These are phyloP conservation scores for Penaeus vannamei DNA, from an alignment of 1,140 invertebrate species.

Conservation along the genomic window DNA sequence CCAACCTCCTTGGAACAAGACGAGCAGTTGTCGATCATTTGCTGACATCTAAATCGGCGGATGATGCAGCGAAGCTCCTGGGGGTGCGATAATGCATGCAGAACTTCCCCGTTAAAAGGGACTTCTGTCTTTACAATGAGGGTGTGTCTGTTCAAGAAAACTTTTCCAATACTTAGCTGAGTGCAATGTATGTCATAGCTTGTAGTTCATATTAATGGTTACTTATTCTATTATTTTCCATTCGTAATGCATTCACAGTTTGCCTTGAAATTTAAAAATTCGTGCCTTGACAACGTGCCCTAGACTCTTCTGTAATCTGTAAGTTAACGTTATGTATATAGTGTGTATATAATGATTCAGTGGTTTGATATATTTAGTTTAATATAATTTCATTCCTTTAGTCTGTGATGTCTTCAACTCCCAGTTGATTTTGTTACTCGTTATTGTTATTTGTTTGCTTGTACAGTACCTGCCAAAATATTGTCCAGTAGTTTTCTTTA, in stretches of 20 bases:
- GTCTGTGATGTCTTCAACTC: conserved; percentile 61
- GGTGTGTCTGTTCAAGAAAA: conserved; percentile 48
- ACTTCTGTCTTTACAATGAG: conserved; percentile 5
- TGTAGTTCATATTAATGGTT: conserved; percentile 49
- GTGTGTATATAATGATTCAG: conserved; percentile 55
- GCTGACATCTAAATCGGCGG: conserved; percentile 79
- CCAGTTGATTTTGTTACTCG: conserved; percentile 52
- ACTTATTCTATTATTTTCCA: conserved; percentile 51
- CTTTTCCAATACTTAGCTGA: conserved; percentile 51
- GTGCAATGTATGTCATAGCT: conserved; percentile 59
- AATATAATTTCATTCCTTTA: conserved; percentile 44
- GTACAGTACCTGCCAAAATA: conserved; percentile 65
- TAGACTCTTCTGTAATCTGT: conserved; percentile 52
- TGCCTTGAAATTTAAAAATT: conserved; percentile 65
- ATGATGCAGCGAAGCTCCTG: conserved; percentile 89
- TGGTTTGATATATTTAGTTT: conserved; percentile 48
- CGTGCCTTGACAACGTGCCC: conserved; percentile 66
- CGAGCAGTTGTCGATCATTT: conserved; percentile 89
- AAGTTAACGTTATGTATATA: conserved; percentile 59
- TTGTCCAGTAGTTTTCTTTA: conserved; percentile 65
- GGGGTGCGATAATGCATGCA: conserved; percentile 75
- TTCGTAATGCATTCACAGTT: conserved; percentile 66
- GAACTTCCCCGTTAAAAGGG: not conserved
- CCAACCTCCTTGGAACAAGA: conserved; percentile 90
- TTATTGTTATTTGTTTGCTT: conserved; percentile 58